phyloP scores from a whole-genome alignment of 2,888 invertebrate genomes.

The Adelphocoris suturalis region DNA sequence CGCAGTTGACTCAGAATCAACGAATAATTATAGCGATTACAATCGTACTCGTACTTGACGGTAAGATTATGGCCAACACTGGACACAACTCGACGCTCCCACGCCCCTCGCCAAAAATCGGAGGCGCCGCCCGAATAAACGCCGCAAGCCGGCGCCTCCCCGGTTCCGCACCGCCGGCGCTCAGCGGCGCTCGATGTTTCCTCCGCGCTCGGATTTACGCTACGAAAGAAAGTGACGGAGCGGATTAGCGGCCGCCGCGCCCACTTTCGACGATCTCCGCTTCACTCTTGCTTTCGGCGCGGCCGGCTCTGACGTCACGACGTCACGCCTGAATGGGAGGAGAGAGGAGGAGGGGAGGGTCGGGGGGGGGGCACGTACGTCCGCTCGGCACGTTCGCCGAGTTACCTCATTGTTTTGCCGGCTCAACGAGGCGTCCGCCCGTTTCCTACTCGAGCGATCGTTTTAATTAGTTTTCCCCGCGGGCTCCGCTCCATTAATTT shows the following conservation, averaged over 20 bases:
- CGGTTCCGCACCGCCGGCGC: slow-evolving; percentile 1
- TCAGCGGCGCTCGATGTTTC: not conserved
- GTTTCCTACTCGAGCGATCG: not conserved
- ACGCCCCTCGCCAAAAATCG: not conserved
- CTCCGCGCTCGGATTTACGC: not conserved
- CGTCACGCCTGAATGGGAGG: not conserved
- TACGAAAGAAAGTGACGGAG: not conserved
- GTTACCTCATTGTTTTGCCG: not conserved
- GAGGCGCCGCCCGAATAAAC: not conserved
- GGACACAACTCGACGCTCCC: not conserved
- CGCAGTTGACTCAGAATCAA: too few species aligned
- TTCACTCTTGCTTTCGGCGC: not conserved
- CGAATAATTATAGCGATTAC: too few species aligned
- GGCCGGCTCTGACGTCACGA: not conserved
- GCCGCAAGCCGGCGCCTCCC: not conserved
- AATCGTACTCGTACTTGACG: too few species aligned
- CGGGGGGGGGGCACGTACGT: too few species aligned
- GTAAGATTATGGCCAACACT: too few species aligned
- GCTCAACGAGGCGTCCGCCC: not conserved
- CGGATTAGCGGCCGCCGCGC: not conserved
- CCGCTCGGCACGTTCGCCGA: not conserved
- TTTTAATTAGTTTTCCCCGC: not conserved
- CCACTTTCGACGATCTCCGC: not conserved
- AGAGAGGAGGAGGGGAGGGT: too few species aligned
- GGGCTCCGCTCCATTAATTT: too few species aligned